Evolutionary conservation across 2,888 invertebrate species (phyloP), one percentile per base, ranked within the genome.

Genomic region (Volucella inflata): DNA sequence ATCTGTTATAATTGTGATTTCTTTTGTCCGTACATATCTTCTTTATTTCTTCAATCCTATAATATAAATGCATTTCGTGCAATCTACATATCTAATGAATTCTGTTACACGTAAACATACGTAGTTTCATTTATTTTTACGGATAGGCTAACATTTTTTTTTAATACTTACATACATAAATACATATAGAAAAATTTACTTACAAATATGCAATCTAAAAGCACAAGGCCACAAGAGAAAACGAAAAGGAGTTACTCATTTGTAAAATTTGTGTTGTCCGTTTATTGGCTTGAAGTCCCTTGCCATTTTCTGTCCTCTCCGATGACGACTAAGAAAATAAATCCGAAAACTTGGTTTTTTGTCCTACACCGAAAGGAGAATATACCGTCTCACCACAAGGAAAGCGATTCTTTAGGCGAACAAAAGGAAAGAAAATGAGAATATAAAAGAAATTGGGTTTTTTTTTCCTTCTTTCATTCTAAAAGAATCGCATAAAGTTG

Each of bases 221-320:
- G 42, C 21, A 55, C 36, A 65, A 48, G 12, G 40, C 8, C 38
- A n/a, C 8, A 4, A 36, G 50, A n/a, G 59, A 38, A 67, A 70
- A 67, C 67, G 72, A 51, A 72, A 71, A 74, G 46, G 60, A 80
- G 46, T 40, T 78, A 71, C 50, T 78, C 71, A 71, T 10, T 72
- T 53, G 72, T 51, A 46, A 79, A 74, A 72, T 72, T 55, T 72
- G 51, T 55, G 50, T 72, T 72, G 79, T 79, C 79, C 72, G 65
- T 65, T 72, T 79, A 72, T 72, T 79, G 72, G 72, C 79, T 79
- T 79, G 59, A 79, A 48, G 21, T 70, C 64, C 40, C 46, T 44
- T 48, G 2, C 10, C 14, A 2, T 10, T 59, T 21, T 48, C 64
- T 40, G 21, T 8, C 30, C 11, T 16, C 17, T 8, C 6, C 12